These are phyloP conservation scores for Felis chaus DNA, from an alignment of 2,113 vertebrate genomes.

Conservation along the genomic window DNA sequence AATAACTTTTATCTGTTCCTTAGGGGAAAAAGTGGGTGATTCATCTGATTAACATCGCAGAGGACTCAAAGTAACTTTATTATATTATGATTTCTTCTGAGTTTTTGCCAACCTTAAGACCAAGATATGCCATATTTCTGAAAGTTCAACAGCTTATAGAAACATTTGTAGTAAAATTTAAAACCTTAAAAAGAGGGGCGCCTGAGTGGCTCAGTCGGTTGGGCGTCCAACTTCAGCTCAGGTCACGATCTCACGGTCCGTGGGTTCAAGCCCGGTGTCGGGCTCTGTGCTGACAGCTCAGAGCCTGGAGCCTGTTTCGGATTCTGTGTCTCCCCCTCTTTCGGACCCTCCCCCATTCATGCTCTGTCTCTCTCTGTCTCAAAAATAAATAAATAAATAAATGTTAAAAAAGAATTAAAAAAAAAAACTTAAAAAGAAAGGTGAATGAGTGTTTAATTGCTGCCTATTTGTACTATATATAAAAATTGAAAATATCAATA, in stretches of 20 bases:
- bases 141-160: not conserved
- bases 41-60: not conserved
- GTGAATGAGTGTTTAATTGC: constrained; percentile 2
- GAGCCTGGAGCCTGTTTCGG: too few species aligned
- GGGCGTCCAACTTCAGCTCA: too few species aligned
- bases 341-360: too few species aligned
- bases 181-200: not conserved
- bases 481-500: not conserved
- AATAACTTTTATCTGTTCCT: not conserved
- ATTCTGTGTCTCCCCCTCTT: too few species aligned
- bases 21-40: not conserved
- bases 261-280: too few species aligned
- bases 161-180: not conserved
- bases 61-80: not conserved
- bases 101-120: not conserved
- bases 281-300: too few species aligned
- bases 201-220: too few species aligned
- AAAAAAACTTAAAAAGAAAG: not conserved
- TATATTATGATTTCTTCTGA: not conserved
- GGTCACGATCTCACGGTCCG: too few species aligned
- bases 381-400: too few species aligned
- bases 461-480: not conserved
- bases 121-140: not conserved
- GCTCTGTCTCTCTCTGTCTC: too few species aligned
- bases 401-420: not conserved